Base-by-base conservation (phyloP, 2,113 vertebrate species). In the Scophthalmus maximus region DNA sequence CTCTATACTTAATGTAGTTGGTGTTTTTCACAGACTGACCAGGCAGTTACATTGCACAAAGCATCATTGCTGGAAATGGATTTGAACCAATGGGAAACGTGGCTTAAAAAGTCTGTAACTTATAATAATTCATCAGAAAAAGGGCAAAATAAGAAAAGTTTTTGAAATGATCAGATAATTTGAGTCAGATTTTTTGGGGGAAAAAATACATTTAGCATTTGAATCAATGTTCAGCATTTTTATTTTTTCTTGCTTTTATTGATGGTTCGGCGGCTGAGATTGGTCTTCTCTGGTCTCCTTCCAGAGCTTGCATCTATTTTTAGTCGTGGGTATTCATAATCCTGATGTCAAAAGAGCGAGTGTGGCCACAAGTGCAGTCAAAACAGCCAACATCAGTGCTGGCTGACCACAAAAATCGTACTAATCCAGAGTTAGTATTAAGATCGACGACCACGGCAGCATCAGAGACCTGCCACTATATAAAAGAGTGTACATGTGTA, bases 251-350 rank as follows among this genome's bases (percentile, higher is more conserved):
- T 17, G 9, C 22, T 20, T 44, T 46, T 46, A 46, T 46, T 9
- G 17, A 46, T 58, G 50, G 51, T 66, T 73, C 11, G 30, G 62
- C 61, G 46, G 50, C 34, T 55, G 29, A 50, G 29, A 65, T 72
- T 3, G 10, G 22, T 40, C 50, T n/a, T 68, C 42, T 11, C 9
- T 32, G 25, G 22, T 49, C 30, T 38, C 52, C 30, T 68, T 71
- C 20, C 53, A 30, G n/a, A n/a, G 62, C 40, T 40, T 11, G 40
- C 23, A 5, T 76, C 68, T 84, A 69, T 89, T 89, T 83, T 79
- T 76, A 82, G 61, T 25, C 4, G 14, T 62, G 30, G 69, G 63
- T 61, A 70, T 72, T 74, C 53, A 69, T 78, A 84, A 87, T 87
- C 81, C 84, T 5, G 17, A 77, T 67, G 70, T 58, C 55, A 58